Conservation (phyloP, 2,888 invertebrate species). For the Aphodius granarius region DNA sequence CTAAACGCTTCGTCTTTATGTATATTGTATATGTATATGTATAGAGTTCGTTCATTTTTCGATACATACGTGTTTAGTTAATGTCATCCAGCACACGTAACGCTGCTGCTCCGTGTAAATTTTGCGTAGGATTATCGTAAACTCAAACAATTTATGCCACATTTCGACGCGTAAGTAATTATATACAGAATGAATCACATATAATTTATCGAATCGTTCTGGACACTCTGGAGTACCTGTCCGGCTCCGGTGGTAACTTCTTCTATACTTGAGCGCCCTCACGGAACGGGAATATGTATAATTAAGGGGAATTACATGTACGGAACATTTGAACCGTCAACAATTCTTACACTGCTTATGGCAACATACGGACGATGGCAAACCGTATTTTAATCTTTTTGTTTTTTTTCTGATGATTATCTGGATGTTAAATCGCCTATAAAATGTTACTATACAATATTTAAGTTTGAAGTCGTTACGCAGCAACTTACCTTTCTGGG, state of each 20-base stretch:
- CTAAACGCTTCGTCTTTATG: not conserved
- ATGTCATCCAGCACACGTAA: not conserved
- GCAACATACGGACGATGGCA: not conserved
- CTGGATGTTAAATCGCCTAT: not conserved
- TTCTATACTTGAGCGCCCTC: not conserved
- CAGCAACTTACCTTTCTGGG: too few species aligned
- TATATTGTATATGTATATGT: not conserved
- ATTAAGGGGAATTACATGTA: not conserved
- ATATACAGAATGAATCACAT: constrained; percentile 20
- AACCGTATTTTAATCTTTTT: not conserved
- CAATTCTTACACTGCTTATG: not conserved
- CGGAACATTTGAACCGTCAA: not conserved
- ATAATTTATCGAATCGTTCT: constrained; percentile 29
- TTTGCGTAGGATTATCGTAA: not conserved
- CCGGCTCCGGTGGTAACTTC: not conserved
- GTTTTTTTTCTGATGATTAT: not conserved
- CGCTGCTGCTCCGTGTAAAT: not conserved
- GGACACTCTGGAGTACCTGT: constrained; percentile 27
- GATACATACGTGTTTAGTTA: not conserved
- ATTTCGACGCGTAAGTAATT: constrained; percentile 6
- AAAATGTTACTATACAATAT: too few species aligned
- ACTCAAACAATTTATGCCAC: not conserved
- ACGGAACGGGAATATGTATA: not conserved
- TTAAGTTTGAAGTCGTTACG: too few species aligned
- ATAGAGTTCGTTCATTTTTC: not conserved